phyloP scores from a whole-genome alignment of 2,113 vertebrate genomes.

The Nycticebus coucang region DNA sequence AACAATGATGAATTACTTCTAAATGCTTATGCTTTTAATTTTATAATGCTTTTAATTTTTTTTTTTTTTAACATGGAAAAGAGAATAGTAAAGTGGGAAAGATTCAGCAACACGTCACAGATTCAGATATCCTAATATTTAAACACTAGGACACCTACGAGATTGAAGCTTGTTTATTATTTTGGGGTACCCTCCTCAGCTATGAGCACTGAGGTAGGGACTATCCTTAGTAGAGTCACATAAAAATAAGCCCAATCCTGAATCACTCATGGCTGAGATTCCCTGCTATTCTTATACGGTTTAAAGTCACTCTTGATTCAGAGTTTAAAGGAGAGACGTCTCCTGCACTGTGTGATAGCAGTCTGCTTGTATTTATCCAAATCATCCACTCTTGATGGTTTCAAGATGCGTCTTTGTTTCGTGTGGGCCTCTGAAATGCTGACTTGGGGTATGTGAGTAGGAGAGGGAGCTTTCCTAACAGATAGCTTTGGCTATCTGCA shows the following conservation, averaged over 20 bases:
- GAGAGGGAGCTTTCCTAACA: slow-evolving; percentile 52
- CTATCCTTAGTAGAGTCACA: neutral
- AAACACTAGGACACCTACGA: neutral
- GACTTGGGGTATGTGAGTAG: neutral
- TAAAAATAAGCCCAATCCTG: neutral
- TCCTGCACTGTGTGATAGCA: neutral
- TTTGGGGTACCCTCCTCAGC: neutral
- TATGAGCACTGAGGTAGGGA: neutral
- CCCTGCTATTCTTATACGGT: neutral
- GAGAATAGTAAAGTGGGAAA: neutral
- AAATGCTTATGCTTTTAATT: neutral
- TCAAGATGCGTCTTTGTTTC: neutral
- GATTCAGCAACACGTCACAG: neutral
- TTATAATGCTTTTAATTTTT: neutral
- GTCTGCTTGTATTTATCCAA: neutral
- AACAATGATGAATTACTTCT: slow-evolving; percentile 18
- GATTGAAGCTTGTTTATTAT: slow-evolving; percentile 2
- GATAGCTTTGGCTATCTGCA: slow-evolving; percentile 63
- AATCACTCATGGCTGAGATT: neutral
- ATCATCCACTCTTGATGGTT: neutral
- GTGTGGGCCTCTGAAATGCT: neutral
- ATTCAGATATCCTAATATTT: slow-evolving; percentile 9
- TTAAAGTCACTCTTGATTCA: neutral
- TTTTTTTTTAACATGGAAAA: neutral
- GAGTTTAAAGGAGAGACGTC: neutral